Conservation (phyloP, 37 sponge, comb jelly and placozoan species). For the Chondrilla cf. caribensis region DNA sequence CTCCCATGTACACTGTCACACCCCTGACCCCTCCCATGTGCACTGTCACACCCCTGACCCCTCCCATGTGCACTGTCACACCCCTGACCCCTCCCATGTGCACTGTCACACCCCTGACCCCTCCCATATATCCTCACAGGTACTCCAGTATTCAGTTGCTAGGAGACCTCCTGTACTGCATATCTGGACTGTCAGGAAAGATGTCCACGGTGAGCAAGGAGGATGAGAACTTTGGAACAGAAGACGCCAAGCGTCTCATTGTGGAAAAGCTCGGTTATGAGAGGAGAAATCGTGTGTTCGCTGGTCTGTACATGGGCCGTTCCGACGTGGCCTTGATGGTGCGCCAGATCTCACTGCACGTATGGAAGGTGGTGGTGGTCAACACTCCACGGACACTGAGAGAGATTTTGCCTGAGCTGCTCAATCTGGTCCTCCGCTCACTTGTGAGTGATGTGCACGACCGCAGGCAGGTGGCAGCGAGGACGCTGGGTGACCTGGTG, state of each 20-base stretch:
- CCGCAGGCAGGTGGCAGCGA: conserved; percentile 78
- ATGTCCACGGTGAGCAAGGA: conserved; percentile 95
- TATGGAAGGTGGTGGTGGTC: conserved; percentile 98
- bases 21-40: not conserved
- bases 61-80: conserved; percentile 20
- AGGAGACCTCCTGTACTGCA: conserved; percentile 92
- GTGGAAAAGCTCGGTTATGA: conserved; percentile 71
- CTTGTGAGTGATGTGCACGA: conserved; percentile 81
- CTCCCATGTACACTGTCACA: not conserved
- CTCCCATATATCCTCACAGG: conserved; percentile 3
- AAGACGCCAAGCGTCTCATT: conserved; percentile 69
- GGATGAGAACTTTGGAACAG: conserved; percentile 98
- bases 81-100: not conserved
- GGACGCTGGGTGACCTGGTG: conserved; percentile 92
- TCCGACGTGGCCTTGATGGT: conserved; percentile 95
- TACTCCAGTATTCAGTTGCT: conserved; percentile 86
- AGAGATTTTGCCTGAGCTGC: conserved; percentile 92
- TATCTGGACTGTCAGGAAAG: conserved; percentile 95
- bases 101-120: not conserved
- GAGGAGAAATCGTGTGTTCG: conserved; percentile 82
- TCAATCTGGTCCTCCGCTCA: conserved; percentile 74
- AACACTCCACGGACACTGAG: conserved; percentile 90
- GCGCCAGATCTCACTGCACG: conserved; percentile 92
- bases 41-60: not conserved
- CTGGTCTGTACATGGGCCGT: conserved; percentile 98